Evolutionary conservation across 37 sponge, comb jelly and placozoan genomes (phyloP).

Genomic region (Chondrilla cf. caribensis): DNA sequence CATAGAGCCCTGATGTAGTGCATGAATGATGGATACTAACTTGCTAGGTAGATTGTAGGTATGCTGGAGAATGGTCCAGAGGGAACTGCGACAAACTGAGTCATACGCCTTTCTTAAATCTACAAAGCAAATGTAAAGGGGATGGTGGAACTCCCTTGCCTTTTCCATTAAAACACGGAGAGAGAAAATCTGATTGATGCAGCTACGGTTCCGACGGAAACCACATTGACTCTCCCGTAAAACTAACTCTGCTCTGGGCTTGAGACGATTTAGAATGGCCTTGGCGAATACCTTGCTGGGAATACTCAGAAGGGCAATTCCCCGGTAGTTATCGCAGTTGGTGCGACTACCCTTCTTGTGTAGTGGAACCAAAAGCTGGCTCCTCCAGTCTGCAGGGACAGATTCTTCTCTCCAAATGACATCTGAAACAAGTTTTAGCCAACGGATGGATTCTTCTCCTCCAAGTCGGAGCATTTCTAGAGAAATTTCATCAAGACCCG

Average conservation of each 20-base stretch:
- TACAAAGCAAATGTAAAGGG: conserved; percentile 11
- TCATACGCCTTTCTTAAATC: conserved; percentile 18
- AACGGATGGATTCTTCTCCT: neutral
- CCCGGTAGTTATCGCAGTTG: conserved; percentile 1
- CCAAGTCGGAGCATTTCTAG: neutral
- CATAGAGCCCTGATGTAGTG: neutral
- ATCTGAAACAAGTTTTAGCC: neutral
- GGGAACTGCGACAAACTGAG: neutral
- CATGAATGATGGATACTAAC: neutral
- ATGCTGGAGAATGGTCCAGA: neutral
- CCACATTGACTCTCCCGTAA: conserved; percentile 9
- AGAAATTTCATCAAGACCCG: neutral
- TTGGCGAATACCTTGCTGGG: conserved; percentile 5
- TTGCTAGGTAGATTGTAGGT: neutral
- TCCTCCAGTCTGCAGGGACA: neutral
- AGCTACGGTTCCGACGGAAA: neutral
- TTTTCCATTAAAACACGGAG: conserved; percentile 19
- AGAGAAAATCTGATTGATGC: conserved; percentile 4
- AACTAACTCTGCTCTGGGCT: conserved; percentile 4
- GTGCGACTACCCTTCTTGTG: conserved; percentile 1
- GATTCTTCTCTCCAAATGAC: neutral
- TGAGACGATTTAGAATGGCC: conserved; percentile 14
- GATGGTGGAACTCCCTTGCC: neutral
- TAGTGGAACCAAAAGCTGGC: neutral
- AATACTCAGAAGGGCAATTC: neutral